phyloP scores from a whole-genome alignment of 2,888 invertebrate genomes.

The Neoscelio sp. region DNA sequence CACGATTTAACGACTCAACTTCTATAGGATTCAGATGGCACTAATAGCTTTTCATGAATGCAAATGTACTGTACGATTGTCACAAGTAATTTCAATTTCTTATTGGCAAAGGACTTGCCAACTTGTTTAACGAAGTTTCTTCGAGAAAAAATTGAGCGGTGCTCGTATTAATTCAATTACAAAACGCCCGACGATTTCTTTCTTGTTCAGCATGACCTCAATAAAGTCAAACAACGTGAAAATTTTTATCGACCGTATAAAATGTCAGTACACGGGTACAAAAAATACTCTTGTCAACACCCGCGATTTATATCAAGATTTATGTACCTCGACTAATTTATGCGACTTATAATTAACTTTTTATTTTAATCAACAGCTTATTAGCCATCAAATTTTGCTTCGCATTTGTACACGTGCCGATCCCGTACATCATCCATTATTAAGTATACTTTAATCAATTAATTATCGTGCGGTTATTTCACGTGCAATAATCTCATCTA shows the following conservation, averaged over 20 bases:
- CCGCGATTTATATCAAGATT: conserved; percentile 14
- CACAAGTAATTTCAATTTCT: no score
- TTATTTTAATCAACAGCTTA: not conserved
- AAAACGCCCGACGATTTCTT: not conserved
- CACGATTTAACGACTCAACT: no score
- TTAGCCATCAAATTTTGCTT: not conserved
- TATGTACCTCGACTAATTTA: not conserved
- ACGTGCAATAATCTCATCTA: no score
- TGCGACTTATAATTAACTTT: conserved; percentile 7
- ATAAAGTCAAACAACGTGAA: conserved; percentile 4
- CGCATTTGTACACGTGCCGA: not conserved
- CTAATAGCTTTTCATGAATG: no score
- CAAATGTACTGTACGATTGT: no score
- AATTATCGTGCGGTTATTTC: no score
- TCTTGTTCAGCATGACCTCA: conserved; percentile 1
- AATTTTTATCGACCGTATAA: conserved; percentile 3
- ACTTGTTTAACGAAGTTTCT: no score
- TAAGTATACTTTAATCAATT: no score
- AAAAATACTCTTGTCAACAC: conserved; percentile 27
- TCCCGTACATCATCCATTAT: no score
- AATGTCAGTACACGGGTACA: not conserved
- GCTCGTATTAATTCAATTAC: conserved; percentile 1
- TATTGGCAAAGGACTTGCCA: no score
- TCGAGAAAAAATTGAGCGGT: no score
- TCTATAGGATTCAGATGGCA: no score